phyloP scores from a whole-genome alignment of 2,888 invertebrate species.

The Platerodrilus igneus region DNA sequence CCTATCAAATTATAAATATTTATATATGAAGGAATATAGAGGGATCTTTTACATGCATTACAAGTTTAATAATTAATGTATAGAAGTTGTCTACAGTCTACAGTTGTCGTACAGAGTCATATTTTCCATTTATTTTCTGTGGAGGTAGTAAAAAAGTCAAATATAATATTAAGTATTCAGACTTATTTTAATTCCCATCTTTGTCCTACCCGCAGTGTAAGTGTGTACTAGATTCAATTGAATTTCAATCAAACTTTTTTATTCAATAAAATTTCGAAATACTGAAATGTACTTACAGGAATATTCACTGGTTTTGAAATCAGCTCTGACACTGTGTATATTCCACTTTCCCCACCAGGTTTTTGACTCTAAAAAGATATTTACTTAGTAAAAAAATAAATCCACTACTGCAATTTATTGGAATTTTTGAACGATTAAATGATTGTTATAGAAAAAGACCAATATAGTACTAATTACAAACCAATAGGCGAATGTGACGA shows the following conservation, averaged over 20 bases:
- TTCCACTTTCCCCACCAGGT: conserved; percentile 70
- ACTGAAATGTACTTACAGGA: conserved; percentile 52
- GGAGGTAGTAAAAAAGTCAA: too few relatives aligned
- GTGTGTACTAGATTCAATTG: too few relatives aligned
- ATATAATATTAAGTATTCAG: too few relatives aligned
- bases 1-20: conserved; percentile 1
- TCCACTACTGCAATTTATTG: conserved; percentile 5
- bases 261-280: too few relatives aligned
- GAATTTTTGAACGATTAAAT: conserved; percentile 71
- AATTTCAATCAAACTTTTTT: too few relatives aligned
- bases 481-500: conserved; percentile 66
- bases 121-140: too few relatives aligned
- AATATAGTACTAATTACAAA: conserved; percentile 52
- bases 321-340: conserved; percentile 57
- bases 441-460: too few relatives aligned
- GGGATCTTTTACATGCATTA: too few relatives aligned
- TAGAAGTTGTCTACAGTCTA: not conserved
- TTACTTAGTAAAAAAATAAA: conserved; percentile 11
- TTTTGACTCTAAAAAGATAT: conserved; percentile 62
- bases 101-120: too few relatives aligned
- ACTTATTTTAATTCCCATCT: too few relatives aligned
- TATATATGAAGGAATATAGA: not conserved
- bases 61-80: too few relatives aligned
- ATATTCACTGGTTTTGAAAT: conserved; percentile 59
- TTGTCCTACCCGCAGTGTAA: too few relatives aligned